Evolutionary conservation across 2,888 invertebrate species (phyloP), one percentile per base, ranked within the genome.

Genomic region (Dryobota labecula): DNA sequence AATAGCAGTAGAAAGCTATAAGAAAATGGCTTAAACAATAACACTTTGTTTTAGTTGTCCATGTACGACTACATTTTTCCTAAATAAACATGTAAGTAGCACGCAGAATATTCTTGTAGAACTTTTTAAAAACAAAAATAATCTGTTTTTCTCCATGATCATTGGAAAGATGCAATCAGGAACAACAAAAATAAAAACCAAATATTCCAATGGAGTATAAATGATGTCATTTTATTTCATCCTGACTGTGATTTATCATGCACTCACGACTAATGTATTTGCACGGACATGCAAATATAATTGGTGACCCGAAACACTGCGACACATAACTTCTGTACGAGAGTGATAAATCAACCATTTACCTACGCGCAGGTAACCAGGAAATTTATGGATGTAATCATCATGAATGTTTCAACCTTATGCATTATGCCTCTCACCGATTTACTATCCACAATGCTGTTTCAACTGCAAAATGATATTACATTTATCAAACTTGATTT

Each of bases 381-480:
- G 62, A 86, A 89, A 93, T 93, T 93, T 93, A 92, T 92, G 90
- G 84, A 80, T 84, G 90, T 90, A 91, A 92, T 92, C 90, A 91
- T 87, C 90, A 88, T 88, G 89, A 90, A 91, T 90, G 88, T 90
- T 91, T 89, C 87, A 92, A 85, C 84, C 82, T 82, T 86, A 85
- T 90, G 86, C 89, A 90, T 90, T 87, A 87, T 70, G 66, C 63
- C 69, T 61, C 65, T 70, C 77, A 73, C 78, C 82, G 80, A 87
- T 89, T 88, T 86, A 88, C 85, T 84, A 81, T 79, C 80, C 73
- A 70, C 65, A 65, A 70, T 66, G 69, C 73, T 62, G 58, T 71
- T 83, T 76, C 65, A 81, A 82, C 82, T 84, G 73, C 72, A 70
- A 79, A 85, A 84, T 81, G 51, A 68, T 71, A 74, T 72, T 65